Conservation (phyloP, 1,140 invertebrate genomes). For the Hyphantria cunea region DNA sequence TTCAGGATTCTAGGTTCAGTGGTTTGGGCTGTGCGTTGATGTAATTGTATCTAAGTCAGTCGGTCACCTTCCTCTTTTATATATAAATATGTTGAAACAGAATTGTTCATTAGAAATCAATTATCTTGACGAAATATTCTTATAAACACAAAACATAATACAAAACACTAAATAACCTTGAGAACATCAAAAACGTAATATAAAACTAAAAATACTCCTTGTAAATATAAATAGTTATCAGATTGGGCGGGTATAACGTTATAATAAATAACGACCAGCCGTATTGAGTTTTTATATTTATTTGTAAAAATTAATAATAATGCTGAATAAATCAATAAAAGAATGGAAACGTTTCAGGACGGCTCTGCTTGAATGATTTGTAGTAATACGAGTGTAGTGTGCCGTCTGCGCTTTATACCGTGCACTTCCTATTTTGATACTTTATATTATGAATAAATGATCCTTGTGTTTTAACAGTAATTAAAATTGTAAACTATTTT, state of each 20-base stretch:
- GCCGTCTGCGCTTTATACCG: conserved; percentile 46
- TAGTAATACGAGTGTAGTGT: conserved; percentile 63
- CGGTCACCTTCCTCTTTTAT: too few relatives aligned
- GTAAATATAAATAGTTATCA: conserved; percentile 71
- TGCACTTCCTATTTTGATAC: conserved; percentile 49
- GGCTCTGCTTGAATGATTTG: conserved; percentile 71
- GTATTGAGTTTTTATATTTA: conserved; percentile 46
- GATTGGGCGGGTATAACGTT: conserved; percentile 71
- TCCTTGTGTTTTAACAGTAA: too few relatives aligned
- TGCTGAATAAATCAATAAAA: conserved; percentile 79
- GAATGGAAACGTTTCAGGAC: conserved; percentile 72
- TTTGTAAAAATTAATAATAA: conserved; percentile 75
- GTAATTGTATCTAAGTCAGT: too few relatives aligned
- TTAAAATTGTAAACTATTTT: too few relatives aligned
- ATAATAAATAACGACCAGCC: conserved; percentile 68
- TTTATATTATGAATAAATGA: too few relatives aligned
- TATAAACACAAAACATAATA: background rate
- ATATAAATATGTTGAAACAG: too few relatives aligned
- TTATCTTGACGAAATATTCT: too few relatives aligned
- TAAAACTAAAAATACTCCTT: conserved; percentile 45
- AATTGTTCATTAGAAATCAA: too few relatives aligned
- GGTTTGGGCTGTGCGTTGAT: too few relatives aligned
- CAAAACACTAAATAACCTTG: conserved; percentile 17
- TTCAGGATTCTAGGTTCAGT: too few relatives aligned
- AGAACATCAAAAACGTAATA: conserved; percentile 40